Evolutionary conservation across 2,113 vertebrate species (phyloP), one percentile per base, ranked within the genome.

Genomic region (Cisticola juncidis): DNA sequence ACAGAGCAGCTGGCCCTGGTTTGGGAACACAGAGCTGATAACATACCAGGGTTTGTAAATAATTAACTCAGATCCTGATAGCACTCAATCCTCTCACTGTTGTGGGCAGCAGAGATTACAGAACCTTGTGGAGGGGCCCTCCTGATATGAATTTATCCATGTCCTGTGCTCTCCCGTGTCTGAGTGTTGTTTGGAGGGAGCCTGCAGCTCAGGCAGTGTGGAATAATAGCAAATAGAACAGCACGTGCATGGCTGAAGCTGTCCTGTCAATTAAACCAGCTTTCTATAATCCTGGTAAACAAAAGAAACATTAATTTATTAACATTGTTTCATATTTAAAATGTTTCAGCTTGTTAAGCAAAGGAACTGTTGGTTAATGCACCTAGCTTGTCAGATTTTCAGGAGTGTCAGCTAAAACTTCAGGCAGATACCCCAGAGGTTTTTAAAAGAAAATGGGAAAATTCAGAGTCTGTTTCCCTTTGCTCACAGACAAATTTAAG

Each of bases 81-180:
- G 9, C 31, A 20, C 9, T 36, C 62, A 8, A 0, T 48, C 42
- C 31, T 60, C 0, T 20, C 0, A 0, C 35, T 61, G 1, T 2
- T 74, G 8, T 25, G 25, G 26, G 47, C 48, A 56, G 57, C 53
- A 50, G 0, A 47, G 16, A 16, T 65, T 5, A 6, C 72, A 20
- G 15, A 68, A 3, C 7, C 40, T n/a, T 61, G 38, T 38, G 38
- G 38, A 38, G 38, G 11, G 38, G 38, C 38, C 38, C 38, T 38
- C 38, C 22, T 40, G 80, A 47, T 40, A 35, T 38, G 11, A 36
- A 2, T 13, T 40, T 3, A 31, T 15, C 45, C 12, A n/a, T n/a
- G n/a, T n/a, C n/a, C n/a, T n/a, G n/a, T n/a, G n/a, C n/a, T n/a
- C n/a, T n/a, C n/a, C n/a, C n/a, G n/a, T 20, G 11, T 20, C 53